phyloP scores from a whole-genome alignment of 1,140 invertebrate species.

The Cephus cinctus region DNA sequence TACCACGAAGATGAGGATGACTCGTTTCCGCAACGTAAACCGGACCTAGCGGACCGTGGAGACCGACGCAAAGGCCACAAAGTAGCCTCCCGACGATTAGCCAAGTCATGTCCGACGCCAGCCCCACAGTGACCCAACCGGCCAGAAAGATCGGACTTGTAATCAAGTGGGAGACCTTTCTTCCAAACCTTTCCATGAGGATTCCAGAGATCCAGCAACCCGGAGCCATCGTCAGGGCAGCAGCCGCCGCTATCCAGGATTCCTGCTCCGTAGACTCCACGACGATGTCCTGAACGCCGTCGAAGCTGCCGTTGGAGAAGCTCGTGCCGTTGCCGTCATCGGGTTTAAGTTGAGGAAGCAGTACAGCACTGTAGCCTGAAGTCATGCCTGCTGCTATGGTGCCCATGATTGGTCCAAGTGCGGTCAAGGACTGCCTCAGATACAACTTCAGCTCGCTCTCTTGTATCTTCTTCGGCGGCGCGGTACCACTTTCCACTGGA shows the following conservation, averaged over 20 bases:
- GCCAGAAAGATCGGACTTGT: slow-evolving; percentile 62
- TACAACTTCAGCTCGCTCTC: slow-evolving; percentile 11
- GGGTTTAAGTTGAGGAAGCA: slow-evolving; percentile 61
- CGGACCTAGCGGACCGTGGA: slow-evolving; percentile 54
- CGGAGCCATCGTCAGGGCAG: slow-evolving; percentile 61
- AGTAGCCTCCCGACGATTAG: slow-evolving; percentile 68
- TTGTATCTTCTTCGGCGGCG: background rate
- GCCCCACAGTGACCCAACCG: slow-evolving; percentile 68
- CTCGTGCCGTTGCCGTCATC: slow-evolving; percentile 45
- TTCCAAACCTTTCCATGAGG: slow-evolving; percentile 67
- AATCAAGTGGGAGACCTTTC: slow-evolving; percentile 62
- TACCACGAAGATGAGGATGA: slow-evolving; percentile 59
- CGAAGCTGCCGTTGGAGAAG: slow-evolving; percentile 19
- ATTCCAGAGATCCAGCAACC: slow-evolving; percentile 62
- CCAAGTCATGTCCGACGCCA: slow-evolving; percentile 51
- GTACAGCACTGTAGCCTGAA: slow-evolving; percentile 63
- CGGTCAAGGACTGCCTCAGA: slow-evolving; percentile 51
- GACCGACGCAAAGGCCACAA: slow-evolving; percentile 61
- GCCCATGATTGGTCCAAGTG: slow-evolving; percentile 57
- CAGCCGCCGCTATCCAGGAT: slow-evolving; percentile 66
- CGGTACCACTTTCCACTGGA: background rate
- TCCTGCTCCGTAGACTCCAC: slow-evolving; percentile 46
- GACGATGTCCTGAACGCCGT: background rate
- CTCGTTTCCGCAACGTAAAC: slow-evolving; percentile 58
- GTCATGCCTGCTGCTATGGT: slow-evolving; percentile 59